These are phyloP conservation scores for Symphodus melops DNA, from an alignment of 2,113 vertebrate species.

Conservation along the genomic window DNA sequence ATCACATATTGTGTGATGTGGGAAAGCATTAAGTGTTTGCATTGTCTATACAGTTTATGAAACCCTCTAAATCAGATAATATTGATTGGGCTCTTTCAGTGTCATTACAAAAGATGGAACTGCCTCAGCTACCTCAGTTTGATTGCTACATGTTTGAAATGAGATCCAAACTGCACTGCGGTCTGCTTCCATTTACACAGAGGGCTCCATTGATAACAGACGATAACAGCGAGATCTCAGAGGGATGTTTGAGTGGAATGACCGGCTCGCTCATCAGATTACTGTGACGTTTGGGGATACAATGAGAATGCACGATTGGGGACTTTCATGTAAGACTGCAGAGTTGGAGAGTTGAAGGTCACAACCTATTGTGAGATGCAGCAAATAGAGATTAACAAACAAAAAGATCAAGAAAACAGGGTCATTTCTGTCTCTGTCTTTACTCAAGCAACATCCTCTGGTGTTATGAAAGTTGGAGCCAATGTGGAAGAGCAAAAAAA, in stretches of 20 bases:
- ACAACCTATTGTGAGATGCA: not conserved
- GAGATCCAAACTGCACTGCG: constrained; percentile 49
- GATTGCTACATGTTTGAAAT: constrained; percentile 54
- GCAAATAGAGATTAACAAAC: not conserved
- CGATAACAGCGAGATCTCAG: constrained; percentile 45
- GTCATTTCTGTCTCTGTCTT: not conserved
- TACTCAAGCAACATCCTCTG: too few relatives aligned
- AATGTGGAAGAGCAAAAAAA: too few relatives aligned
- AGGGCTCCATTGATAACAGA: constrained; percentile 45
- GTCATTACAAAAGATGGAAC: constrained; percentile 22
- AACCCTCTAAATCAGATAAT: constrained; percentile 18
- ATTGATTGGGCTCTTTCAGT: constrained; percentile 45
- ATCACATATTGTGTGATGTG: constrained; percentile 27
- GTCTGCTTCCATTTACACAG: constrained; percentile 52
- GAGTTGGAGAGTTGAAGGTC: not conserved
- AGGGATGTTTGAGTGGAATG: constrained; percentile 34
- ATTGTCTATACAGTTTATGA: constrained; percentile 10
- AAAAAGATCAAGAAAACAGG: not conserved
- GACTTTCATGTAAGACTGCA: too few relatives aligned
- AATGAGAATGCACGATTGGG: constrained; percentile 10
- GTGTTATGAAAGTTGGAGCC: too few relatives aligned
- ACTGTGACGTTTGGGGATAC: constrained; percentile 4
- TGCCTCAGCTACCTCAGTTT: constrained; percentile 37
- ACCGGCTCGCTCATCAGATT: constrained; percentile 17
- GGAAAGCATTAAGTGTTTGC: constrained; percentile 31